phyloP scores from a whole-genome alignment of 1,140 invertebrate species.

The Copidosoma floridanum region DNA sequence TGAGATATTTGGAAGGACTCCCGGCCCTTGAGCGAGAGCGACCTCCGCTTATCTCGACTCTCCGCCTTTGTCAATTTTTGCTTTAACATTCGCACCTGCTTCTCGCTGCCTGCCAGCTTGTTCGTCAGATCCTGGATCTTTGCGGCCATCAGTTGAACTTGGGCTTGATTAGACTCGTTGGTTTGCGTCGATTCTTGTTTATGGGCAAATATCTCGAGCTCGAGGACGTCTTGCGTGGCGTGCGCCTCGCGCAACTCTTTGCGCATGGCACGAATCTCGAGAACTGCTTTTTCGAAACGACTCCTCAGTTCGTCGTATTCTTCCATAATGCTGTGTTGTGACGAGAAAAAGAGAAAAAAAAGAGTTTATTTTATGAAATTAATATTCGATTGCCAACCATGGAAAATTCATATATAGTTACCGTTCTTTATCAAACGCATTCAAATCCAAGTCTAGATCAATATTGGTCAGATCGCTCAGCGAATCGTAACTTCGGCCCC shows the following conservation, averaged over 20 bases:
- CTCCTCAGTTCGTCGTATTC: conserved; percentile 74
- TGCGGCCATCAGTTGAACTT: conserved; percentile 77
- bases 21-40: conserved; percentile 75
- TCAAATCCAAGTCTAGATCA: conserved; percentile 72
- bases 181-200: conserved; percentile 69
- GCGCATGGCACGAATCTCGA: conserved; percentile 80
- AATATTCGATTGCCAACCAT: not conserved
- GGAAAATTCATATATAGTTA: conserved; percentile 30
- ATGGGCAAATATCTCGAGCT: conserved; percentile 71
- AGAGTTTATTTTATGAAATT: too few species aligned
- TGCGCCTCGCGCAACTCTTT: conserved; percentile 78
- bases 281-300: conserved; percentile 78
- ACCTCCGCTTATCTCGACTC: conserved; percentile 73
- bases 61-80: conserved; percentile 78
- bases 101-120: conserved; percentile 78
- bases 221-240: conserved; percentile 74
- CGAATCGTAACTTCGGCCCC: conserved; percentile 71
- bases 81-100: conserved; percentile 74
- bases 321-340: conserved; percentile 75
- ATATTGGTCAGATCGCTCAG: conserved; percentile 79
- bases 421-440: conserved; percentile 70
- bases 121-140: conserved; percentile 80
- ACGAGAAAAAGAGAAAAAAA: conserved; percentile 18
- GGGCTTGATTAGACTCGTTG: conserved; percentile 70
- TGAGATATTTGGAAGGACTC: conserved; percentile 77